Percentiles rank a stretch among this genome's conserved stretches.
phyloP scores from a whole-genome alignment of 2,888 invertebrate genomes.

The Agrenia bidenticulata region DNA sequence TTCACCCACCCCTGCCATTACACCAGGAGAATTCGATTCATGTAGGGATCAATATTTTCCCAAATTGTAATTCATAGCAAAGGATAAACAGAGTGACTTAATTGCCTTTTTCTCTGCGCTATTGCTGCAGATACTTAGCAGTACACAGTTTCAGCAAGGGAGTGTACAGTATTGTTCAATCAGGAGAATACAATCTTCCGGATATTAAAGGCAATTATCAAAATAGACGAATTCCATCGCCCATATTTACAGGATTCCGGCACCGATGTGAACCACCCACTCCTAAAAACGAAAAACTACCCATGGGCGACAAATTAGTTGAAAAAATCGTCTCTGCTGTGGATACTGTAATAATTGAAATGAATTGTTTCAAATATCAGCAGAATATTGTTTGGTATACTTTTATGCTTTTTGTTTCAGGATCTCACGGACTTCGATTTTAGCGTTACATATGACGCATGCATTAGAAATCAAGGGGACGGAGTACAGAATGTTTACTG shows the following conservation, averaged over 20 bases:
- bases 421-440: slow-evolving; percentile 17
- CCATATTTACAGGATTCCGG: slow-evolving; percentile 25
- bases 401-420: slow-evolving; percentile 3
- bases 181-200: background rate
- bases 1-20: slow-evolving; percentile 28
- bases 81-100: too few species aligned
- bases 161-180: slow-evolving; percentile 20
- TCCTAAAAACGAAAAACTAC: background rate
- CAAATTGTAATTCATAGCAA: too few species aligned
- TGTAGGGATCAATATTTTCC: slow-evolving; percentile 25
- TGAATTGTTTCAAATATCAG: too few species aligned
- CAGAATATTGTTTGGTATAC: too few species aligned
- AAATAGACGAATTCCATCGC: slow-evolving; percentile 24
- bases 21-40: slow-evolving; percentile 16
- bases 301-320: background rate
- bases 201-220: background rate
- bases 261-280: slow-evolving; percentile 22
- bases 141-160: slow-evolving; percentile 28
- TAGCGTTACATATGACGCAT: slow-evolving; percentile 26
- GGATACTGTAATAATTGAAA: too few species aligned
- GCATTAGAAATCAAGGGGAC: slow-evolving; percentile 18
- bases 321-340: background rate
- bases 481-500: slow-evolving; percentile 16
- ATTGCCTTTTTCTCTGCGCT: background rate
- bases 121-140: slow-evolving; percentile 11